A percentile compares a stretch with the other conserved stretches of the same genome.
These are phyloP conservation scores for Orientallactaga bullata DNA, from an alignment of 2,113 vertebrate species.

Conservation along the genomic window DNA sequence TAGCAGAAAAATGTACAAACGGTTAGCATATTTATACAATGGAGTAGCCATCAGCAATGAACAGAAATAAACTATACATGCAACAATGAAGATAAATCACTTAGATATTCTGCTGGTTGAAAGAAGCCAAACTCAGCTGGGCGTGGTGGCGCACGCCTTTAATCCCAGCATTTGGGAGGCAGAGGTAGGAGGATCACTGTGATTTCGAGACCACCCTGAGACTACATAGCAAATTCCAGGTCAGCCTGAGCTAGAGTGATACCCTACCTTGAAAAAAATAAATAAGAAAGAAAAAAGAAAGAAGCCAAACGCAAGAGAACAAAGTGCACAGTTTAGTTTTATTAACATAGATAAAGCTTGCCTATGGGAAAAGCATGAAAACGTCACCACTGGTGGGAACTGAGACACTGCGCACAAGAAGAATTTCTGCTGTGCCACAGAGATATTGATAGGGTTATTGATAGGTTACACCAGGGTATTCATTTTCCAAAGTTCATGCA, in stretches of 20 bases:
- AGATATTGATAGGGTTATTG: neutral
- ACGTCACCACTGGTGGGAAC: neutral
- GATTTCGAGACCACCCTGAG: too few species aligned
- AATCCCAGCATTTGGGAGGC: too few species aligned
- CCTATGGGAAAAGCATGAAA: neutral
- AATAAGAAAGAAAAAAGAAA: neutral
- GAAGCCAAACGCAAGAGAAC: neutral
- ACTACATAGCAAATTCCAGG: too few species aligned
- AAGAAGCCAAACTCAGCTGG: neutral
- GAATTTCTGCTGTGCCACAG: neutral
- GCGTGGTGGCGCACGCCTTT: too few species aligned
- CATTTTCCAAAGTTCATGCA: constrained; percentile 23
- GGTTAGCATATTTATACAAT: neutral
- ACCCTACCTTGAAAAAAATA: too few species aligned
- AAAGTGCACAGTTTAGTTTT: neutral
- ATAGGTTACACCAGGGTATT: neutral
- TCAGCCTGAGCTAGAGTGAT: too few species aligned
- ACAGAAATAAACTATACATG: neutral
- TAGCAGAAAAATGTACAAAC: neutral
- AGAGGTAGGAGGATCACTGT: too few species aligned
- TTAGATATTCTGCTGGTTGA: neutral
- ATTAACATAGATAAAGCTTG: neutral
- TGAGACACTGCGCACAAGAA: neutral
- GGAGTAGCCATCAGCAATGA: neutral
- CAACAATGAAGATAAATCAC: neutral